These are phyloP conservation scores for Aselliscus stoliczkanus DNA, from an alignment of 2,797 vertebrate genomes.

Conservation along the genomic window DNA sequence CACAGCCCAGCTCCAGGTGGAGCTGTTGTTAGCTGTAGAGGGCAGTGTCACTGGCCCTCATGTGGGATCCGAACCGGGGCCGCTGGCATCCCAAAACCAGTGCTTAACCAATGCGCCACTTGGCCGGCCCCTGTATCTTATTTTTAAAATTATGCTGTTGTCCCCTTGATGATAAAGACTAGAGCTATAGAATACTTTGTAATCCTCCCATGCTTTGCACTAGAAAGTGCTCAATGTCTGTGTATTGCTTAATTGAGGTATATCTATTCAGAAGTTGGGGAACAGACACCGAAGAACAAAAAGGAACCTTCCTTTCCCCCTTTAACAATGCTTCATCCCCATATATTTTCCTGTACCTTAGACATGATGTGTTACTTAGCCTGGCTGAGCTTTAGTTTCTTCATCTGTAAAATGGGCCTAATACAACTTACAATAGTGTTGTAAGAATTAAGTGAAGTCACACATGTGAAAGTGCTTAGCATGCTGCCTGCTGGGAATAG, in stretches of 20 bases:
- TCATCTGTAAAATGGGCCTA: not conserved
- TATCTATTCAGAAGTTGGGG: not conserved
- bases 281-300: not conserved
- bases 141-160: not conserved
- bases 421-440: not conserved
- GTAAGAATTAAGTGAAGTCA: not conserved
- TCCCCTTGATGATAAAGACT: not conserved
- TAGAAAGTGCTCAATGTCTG: not conserved
- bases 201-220: not conserved
- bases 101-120: too few species aligned
- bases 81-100: too few species aligned
- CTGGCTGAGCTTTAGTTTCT: not conserved
- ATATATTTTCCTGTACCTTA: not conserved
- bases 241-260: not conserved
- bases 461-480: not conserved
- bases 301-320: not conserved
- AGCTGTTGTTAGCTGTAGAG: too few species aligned
- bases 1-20: too few species aligned
- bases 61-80: too few species aligned
- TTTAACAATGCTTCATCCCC: too few species aligned
- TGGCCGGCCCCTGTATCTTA: too few species aligned
- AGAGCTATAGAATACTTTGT: not conserved
- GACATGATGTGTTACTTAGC: not conserved
- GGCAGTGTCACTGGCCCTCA: too few species aligned
- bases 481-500: not conserved